Base-by-base conservation (phyloP, 2,113 vertebrate species). In the Trogon melanurus region DNA sequence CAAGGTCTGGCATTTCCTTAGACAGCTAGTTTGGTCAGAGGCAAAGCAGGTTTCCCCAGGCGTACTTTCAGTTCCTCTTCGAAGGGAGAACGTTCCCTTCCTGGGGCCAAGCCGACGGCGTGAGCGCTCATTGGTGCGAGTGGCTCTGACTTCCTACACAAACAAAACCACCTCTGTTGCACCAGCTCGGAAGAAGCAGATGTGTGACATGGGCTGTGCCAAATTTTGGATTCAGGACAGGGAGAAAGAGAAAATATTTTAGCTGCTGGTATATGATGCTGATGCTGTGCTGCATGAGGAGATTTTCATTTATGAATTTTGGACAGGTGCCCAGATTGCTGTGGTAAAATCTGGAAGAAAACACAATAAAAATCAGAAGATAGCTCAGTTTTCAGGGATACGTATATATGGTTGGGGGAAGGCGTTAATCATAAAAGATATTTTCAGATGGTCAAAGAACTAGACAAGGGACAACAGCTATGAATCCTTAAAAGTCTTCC, bases 31-130 rank as follows among this genome's bases (percentile, higher is more conserved):
- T 93, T 92, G 79, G 47, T 87, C 38, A 74, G 92, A 95, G 66
- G 71, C 91, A 88, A 85, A 91, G 72, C 72, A 89, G 95, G 30
- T 86, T 96, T 96, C 87, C 91, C 93, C 65, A 87, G 94, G 78
- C 84, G 34, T 89, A 38, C 75, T 97, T 96, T 95, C 91, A 87
- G 94, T 98, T 98, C 97, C 93, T 95, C 94, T 98, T 97, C 86
- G 91, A 93, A 79, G 56, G 70, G 92, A 93, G 51, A 56, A 36
- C 25, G 10, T 90, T 96, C 91, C 45, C 80, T 95, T 93, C 82
- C 94, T 72, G 30, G 38, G 74, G 85, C 95, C 58, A n/a, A 34
- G 79, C 72, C 56, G 7, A 14, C 85, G 18, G 67, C 26, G 45
- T 0, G 1, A 94, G 88, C 6, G 30, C 82, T 91, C 93, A 72